Conservation (phyloP, 2,113 vertebrate genomes). For the Neolamprologus ventralis region DNA sequence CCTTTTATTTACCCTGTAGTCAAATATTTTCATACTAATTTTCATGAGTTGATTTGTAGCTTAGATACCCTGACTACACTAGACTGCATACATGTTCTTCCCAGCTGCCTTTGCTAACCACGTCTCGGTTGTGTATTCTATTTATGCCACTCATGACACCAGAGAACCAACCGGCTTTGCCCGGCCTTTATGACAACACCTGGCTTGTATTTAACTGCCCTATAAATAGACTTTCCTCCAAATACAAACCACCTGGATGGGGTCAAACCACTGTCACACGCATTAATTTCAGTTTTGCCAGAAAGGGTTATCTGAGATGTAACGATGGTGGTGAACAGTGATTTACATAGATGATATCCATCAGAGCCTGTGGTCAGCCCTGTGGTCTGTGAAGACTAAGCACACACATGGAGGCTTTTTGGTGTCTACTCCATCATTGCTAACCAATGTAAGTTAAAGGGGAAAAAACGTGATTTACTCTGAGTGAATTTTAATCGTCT, state of each 20-base stretch:
- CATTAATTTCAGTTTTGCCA: not conserved
- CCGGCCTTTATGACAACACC: constrained; percentile 55
- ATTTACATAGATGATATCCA: not conserved
- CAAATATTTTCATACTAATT: not conserved
- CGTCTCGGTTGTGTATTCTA: constrained; percentile 25
- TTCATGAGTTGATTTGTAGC: not conserved
- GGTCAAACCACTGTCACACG: constrained; percentile 38
- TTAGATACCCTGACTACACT: not conserved
- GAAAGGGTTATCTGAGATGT: not conserved
- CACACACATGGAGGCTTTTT: not conserved
- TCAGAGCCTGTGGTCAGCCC: not conserved
- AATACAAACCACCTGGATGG: constrained; percentile 63
- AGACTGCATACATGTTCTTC: not conserved
- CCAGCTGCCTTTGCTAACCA: not conserved
- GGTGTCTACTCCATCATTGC: not conserved
- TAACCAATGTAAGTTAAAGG: not conserved
- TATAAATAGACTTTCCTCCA: constrained; percentile 61
- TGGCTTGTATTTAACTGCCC: constrained; percentile 58
- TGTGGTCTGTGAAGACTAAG: not conserved
- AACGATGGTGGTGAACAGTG: not conserved
- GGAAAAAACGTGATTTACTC: not conserved
- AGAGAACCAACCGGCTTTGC: constrained; percentile 27
- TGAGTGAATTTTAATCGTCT: constrained; percentile 40
- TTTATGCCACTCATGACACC: constrained; percentile 17
- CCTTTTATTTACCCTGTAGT: not conserved